phyloP scores from a whole-genome alignment of 2,888 invertebrate genomes.

The Nemurella pictetii region DNA sequence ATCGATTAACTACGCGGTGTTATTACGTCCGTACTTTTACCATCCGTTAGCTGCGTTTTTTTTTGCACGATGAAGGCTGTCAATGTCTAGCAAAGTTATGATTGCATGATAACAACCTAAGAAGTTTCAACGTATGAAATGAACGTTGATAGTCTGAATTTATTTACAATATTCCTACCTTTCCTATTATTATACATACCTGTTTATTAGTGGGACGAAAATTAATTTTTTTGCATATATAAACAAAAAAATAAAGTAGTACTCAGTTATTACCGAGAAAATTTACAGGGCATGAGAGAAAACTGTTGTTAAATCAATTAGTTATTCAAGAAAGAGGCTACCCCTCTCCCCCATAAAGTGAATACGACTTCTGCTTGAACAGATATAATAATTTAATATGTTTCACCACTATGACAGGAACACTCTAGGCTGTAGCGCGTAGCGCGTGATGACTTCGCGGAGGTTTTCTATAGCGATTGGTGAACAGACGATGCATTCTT shows the following conservation, averaged over 20 bases:
- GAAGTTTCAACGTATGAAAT: too few species aligned
- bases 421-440: neutral
- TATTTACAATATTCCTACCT: too few species aligned
- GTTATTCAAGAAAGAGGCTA: neutral
- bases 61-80: neutral
- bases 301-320: neutral
- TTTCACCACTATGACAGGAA: neutral
- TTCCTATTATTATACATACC: too few species aligned
- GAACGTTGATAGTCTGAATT: too few species aligned
- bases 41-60: neutral
- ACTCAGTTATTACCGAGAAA: too few species aligned
- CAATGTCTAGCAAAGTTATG: neutral
- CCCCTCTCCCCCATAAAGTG: neutral
- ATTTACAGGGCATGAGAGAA: too few species aligned
- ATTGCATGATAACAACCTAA: neutral
- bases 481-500: neutral
- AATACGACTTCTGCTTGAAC: neutral
- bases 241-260: too few species aligned
- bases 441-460: neutral
- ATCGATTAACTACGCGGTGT: neutral
- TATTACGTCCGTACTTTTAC: neutral
- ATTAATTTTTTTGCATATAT: too few species aligned
- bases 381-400: neutral
- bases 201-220: too few species aligned
- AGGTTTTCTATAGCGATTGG: neutral